Percentiles rank a stretch among this genome's conserved stretches.
Evolutionary conservation across 2,888 invertebrate species (phyloP).

Genomic region (Euplagia quadripunctaria): DNA sequence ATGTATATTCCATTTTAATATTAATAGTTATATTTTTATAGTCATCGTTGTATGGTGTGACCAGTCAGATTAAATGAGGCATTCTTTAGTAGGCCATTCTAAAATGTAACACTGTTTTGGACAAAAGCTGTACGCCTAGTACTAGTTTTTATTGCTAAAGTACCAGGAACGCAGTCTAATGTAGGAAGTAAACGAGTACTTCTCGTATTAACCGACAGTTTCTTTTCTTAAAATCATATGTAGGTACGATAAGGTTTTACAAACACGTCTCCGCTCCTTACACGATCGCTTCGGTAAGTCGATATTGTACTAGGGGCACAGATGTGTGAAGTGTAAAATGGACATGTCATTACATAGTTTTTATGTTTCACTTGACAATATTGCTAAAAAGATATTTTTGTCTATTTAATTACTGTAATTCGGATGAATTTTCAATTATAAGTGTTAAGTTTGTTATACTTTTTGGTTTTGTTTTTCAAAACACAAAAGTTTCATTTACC

Average conservation of each 20-base stretch:
- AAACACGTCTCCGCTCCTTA: neutral
- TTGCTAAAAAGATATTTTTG: too few relatives aligned
- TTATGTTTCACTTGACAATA: too few relatives aligned
- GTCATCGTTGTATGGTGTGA: constrained; percentile 50
- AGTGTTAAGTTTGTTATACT: too few relatives aligned
- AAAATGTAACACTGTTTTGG: neutral
- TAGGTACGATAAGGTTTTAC: neutral
- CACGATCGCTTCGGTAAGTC: neutral
- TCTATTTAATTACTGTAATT: too few relatives aligned
- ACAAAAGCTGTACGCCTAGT: neutral
- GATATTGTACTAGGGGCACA: neutral
- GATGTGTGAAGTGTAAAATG: neutral
- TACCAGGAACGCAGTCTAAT: neutral
- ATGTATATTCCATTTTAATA: constrained; percentile 59
- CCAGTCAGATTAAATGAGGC: constrained; percentile 38
- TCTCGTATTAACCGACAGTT: neutral
- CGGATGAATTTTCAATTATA: too few relatives aligned
- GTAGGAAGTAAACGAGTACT: neutral
- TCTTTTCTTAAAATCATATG: neutral
- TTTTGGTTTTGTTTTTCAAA: too few relatives aligned
- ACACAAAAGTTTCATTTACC: too few relatives aligned
- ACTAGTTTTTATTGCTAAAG: neutral
- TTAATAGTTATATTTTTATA: constrained; percentile 51
- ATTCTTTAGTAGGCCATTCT: constrained; percentile 49
- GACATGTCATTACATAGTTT: too few relatives aligned